A percentile compares a stretch with the other conserved stretches of the same genome.
Conservation (phyloP, 2,113 vertebrate genomes). For the Platichthys stellatus region DNA sequence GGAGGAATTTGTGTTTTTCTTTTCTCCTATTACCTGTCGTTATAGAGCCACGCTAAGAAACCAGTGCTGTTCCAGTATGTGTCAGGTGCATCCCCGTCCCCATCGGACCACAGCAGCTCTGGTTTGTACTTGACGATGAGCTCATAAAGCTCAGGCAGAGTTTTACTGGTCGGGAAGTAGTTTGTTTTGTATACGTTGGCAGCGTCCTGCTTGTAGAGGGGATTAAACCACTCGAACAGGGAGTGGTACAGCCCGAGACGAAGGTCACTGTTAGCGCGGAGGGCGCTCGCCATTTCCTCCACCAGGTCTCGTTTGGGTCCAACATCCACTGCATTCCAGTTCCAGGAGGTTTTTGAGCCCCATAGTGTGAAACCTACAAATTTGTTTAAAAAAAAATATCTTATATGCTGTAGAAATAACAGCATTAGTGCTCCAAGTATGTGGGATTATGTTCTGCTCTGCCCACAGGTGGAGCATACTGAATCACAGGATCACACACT, state of each 20-base stretch:
- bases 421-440: background rate
- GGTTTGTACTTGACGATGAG: constrained; percentile 88
- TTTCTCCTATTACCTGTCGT: constrained; percentile 87
- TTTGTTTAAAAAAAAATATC: background rate
- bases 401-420: background rate
- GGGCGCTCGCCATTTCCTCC: constrained; percentile 84
- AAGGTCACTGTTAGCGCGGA: constrained; percentile 83
- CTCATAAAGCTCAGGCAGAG: constrained; percentile 92
- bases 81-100: constrained; percentile 88
- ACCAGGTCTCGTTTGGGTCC: constrained; percentile 91
- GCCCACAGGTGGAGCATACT: background rate
- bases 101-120: constrained; percentile 95
- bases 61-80: constrained; percentile 96
- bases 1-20: background rate
- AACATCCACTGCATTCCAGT: constrained; percentile 92
- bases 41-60: constrained; percentile 97
- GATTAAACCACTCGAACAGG: constrained; percentile 97
- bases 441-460: background rate
- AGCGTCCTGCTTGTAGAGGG: constrained; percentile 86
- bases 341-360: constrained; percentile 94
- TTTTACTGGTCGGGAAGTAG: constrained; percentile 87
- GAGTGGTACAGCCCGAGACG: constrained; percentile 95
- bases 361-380: constrained; percentile 93
- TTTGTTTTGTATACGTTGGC: constrained; percentile 82
- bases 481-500: background rate